Base-by-base conservation (phyloP, 2,113 vertebrate species). In the Lontra canadensis region DNA sequence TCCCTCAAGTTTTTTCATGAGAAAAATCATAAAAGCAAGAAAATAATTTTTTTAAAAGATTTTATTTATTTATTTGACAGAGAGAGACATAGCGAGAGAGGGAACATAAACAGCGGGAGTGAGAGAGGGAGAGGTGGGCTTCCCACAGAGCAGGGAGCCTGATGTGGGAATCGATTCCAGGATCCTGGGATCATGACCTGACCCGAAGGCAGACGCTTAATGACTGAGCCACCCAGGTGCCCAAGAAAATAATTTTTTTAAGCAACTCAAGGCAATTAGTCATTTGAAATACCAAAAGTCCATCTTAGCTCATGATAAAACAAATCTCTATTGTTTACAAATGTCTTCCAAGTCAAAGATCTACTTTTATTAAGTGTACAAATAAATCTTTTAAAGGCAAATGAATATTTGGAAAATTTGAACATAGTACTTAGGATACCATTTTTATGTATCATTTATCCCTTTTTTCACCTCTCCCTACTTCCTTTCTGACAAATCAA, bases 241-340 rank as follows among this genome's bases (percentile, higher is more conserved):
- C 7, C 57, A 57, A 57, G 57, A 23, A 21, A 57, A 57, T 9
- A 57, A 57, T 57, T 57, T 86, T 86, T 73, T 44, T 52, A 87
- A 94, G 63, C 18, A 91, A 29, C 12, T 57, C 29, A 69, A 83
- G 17, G 39, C 49, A 96, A 69, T 61, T 29, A 94, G 63, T 80
- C 34, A 94, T 65, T 80, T 90, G 73, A 86, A 94, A 90, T 55
- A 81, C 44, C 42, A 55, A 86, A 96, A 52, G 86, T 61, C 59
- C 39, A 78, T 49, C 18, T 84, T 69, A n/a, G n/a, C 23, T 96
- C 12, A 73, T 14, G n/a, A 42, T 81, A 93, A 79, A 57, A 47
- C 5, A 81, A 82, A 96, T 42, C 14, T 2, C 29, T 89, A 47
- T 44, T 47, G 7, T 96, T 49, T 61, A 52, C 12, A 67, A 90